phyloP scores from a whole-genome alignment of 2,888 invertebrate species.

The Barypeithes pellucidus region DNA sequence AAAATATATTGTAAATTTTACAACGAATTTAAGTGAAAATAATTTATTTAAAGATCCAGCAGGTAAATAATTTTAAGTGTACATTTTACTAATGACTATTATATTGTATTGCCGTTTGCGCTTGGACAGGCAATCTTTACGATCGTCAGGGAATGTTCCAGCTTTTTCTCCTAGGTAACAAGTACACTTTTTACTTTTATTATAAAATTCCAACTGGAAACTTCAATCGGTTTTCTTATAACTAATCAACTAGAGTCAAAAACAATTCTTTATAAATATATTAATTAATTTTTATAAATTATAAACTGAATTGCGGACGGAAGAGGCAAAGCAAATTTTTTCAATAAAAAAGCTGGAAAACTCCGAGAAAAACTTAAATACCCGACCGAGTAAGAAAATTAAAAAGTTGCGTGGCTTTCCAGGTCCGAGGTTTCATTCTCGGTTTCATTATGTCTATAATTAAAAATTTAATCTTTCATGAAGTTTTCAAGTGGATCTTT shows the following conservation, averaged over 20 bases:
- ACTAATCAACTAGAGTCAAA: background rate
- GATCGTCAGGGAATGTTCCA: no score
- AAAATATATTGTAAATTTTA: no score
- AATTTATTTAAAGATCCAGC: no score
- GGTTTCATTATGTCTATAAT: slow-evolving; percentile 49
- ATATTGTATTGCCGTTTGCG: no score
- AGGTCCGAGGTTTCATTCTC: slow-evolving; percentile 19
- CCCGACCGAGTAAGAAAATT: slow-evolving; percentile 13
- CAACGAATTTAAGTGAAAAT: no score
- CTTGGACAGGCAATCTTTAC: no score
- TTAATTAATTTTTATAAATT: background rate
- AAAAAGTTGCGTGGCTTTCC: slow-evolving; percentile 16
- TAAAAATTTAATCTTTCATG: slow-evolving; percentile 59
- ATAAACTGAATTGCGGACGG: background rate
- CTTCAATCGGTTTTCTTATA: background rate
- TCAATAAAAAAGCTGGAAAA: slow-evolving; percentile 1
- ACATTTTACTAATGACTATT: no score
- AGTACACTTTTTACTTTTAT: no score
- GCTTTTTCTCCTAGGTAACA: no score
- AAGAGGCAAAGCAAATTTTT: slow-evolving; percentile 14
- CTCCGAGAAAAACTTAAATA: slow-evolving; percentile 23
- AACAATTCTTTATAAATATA: background rate
- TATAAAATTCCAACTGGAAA: background rate
- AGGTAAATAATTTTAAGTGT: no score
- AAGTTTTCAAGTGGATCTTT: slow-evolving; percentile 48